These are phyloP conservation scores for Syrphus vitripennis DNA, from an alignment of 2,888 invertebrate species.

Conservation along the genomic window DNA sequence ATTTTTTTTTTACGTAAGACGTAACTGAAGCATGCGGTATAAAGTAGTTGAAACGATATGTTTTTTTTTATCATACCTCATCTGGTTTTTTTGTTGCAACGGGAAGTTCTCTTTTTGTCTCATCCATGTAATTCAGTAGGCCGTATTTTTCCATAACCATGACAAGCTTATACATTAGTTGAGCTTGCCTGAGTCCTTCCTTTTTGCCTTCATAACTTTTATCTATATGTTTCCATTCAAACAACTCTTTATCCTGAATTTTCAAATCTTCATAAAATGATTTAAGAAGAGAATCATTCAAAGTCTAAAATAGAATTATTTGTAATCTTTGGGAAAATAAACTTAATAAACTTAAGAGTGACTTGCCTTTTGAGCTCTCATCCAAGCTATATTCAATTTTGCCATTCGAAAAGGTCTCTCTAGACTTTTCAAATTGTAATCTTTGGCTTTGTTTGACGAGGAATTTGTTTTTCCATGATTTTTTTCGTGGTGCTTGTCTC, in stretches of 20 bases:
- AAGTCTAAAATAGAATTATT: slow-evolving; percentile 82
- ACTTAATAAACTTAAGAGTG: neutral
- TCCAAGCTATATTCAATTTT: slow-evolving; percentile 13
- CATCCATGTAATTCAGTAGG: slow-evolving; percentile 90
- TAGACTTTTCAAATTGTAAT: neutral
- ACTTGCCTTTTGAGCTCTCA: neutral
- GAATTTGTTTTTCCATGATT: neutral
- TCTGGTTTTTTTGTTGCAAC: slow-evolving; percentile 75
- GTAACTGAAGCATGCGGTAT: neutral
- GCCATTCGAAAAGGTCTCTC: slow-evolving; percentile 6
- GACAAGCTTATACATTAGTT: slow-evolving; percentile 89
- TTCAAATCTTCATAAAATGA: slow-evolving; percentile 93
- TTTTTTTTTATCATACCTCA: neutral
- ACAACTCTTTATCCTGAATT: slow-evolving; percentile 95
- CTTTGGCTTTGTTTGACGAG: neutral
- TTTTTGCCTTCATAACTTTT: slow-evolving; percentile 90
- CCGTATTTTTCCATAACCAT: slow-evolving; percentile 92
- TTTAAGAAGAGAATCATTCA: slow-evolving; percentile 91
- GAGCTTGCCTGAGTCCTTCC: slow-evolving; percentile 91
- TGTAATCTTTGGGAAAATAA: neutral
- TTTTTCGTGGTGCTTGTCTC: neutral
- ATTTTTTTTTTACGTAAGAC: no score
- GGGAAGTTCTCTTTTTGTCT: slow-evolving; percentile 82
- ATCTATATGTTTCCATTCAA: slow-evolving; percentile 90
- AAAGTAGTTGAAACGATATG: no score